A percentile compares a stretch with the other conserved stretches of the same genome.
Evolutionary conservation across 2,797 vertebrate species (phyloP).

Genomic region (Yasuhikotakia modesta): DNA sequence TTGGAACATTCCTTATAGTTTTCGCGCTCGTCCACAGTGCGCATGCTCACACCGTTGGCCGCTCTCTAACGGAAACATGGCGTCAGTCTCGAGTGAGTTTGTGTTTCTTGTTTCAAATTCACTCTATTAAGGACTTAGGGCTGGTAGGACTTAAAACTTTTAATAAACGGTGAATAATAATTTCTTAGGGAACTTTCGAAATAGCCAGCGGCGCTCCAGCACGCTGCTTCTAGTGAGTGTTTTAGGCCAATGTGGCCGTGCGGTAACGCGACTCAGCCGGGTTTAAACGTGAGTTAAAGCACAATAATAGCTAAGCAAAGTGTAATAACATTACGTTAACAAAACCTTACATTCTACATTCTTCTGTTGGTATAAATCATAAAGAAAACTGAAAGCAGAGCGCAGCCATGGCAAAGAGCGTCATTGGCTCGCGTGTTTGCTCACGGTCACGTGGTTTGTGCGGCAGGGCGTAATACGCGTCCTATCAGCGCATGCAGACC

Average conservation of each 20-base stretch:
- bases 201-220: background rate
- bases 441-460: too few relatives aligned
- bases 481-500: too few relatives aligned
- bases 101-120: background rate
- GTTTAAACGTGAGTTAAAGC: background rate
- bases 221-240: constrained; percentile 32
- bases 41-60: constrained; percentile 21
- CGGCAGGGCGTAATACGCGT: too few relatives aligned
- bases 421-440: too few relatives aligned
- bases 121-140: background rate
- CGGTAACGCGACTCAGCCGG: background rate
- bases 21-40: background rate
- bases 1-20: constrained; percentile 30
- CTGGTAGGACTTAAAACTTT: background rate
- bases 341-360: background rate
- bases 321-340: too few relatives aligned
- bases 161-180: background rate
- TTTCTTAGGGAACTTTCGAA: background rate
- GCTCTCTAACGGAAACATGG: constrained; percentile 65
- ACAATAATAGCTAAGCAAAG: too few relatives aligned
- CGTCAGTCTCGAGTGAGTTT: constrained; percentile 75
- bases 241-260: constrained; percentile 34
- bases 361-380: background rate
- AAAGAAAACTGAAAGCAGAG: constrained; percentile 15
- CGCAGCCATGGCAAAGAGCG: too few relatives aligned